Evolutionary conservation across 1,140 invertebrate genomes (phyloP), one percentile per base, ranked within the genome.

Genomic region (Paralvinella palmiformis): DNA sequence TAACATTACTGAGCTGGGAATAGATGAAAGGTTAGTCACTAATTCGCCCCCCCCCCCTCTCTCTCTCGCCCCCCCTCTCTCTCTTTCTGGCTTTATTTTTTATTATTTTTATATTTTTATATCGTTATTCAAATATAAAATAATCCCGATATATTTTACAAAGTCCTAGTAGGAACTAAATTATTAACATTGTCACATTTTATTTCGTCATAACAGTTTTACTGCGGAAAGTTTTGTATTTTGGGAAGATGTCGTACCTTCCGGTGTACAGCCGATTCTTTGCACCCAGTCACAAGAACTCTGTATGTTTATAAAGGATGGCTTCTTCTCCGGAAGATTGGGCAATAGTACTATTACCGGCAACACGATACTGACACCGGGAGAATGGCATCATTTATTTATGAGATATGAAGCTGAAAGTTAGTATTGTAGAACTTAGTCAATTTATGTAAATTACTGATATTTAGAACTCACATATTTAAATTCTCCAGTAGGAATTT

Each of bases 221-320:
- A 72, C 71, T 0, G 37, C 71, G n/a, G 71, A 69, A 37, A 63
- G 62, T 0, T 71, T 66, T 67, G 57, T 72, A 5, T 50, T 65
- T 24, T 55, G 69, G n/a, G 65, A 63, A 10, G 33, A 52, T 24
- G 59, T 60, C 7, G 64, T 55, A 27, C 41, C 55, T 13, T 53
- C 64, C 3, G 52, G 60, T 20, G 61, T 61, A 50, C 57, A 66
- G 3, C 71, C 71, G 10, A 68, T 71, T 36, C 44, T 72, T 2
- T 72, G 71, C 61, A 63, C 66, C 1, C 53, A 60, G 22, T 35
- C 50, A 3, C 59, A 50, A 35, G 22, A 53, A 10, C 35, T 71
- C 0, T 72, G 71, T 59, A 48, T 72, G 15, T 71, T 62, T 59
- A 56, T 72, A 45, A 63, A 71, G 29, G 58, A 59, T 24, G 50